Evolutionary conservation across 35 echinoderm and acorn worm species (phyloP).

Genomic region (Patiria miniata): DNA sequence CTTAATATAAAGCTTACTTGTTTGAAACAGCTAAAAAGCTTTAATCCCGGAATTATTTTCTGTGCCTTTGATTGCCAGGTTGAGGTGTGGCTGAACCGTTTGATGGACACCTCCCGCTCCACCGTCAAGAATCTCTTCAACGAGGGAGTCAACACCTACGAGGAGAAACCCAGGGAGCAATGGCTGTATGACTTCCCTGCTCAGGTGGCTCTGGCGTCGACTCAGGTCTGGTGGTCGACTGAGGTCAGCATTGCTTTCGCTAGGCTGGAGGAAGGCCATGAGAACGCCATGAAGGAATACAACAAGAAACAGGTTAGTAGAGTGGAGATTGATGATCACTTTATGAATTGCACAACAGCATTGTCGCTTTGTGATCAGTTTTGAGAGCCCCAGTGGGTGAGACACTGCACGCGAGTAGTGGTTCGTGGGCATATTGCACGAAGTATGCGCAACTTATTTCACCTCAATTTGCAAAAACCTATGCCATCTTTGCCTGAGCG

Average conservation of each 20-base stretch:
- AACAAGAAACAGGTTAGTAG: conserved; percentile 91
- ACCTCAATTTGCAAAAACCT: no score
- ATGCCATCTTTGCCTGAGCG: no score
- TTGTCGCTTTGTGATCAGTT: no score
- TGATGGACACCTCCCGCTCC: conserved; percentile 87
- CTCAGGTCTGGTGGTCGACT: conserved; percentile 93
- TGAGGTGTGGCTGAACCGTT: conserved; percentile 93
- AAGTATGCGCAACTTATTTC: no score
- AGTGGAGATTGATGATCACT: not conserved
- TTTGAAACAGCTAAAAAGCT: no score
- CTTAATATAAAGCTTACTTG: no score
- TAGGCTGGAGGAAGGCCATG: conserved; percentile 93
- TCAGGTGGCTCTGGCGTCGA: conserved; percentile 88
- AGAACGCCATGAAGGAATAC: conserved; percentile 99
- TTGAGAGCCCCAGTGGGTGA: no score
- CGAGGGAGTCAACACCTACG: conserved; percentile 84
- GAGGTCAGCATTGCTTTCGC: conserved; percentile 94
- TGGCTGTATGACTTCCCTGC: conserved; percentile 97
- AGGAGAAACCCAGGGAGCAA: conserved; percentile 96
- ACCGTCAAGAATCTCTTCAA: conserved; percentile 61
- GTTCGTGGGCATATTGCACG: no score
- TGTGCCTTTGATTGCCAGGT: conserved; percentile 47
- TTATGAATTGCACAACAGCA: no score
- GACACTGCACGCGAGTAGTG: no score
- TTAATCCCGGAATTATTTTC: no score